phyloP scores from a whole-genome alignment of 2,888 invertebrate species.

The Ennomos fuscantarius region DNA sequence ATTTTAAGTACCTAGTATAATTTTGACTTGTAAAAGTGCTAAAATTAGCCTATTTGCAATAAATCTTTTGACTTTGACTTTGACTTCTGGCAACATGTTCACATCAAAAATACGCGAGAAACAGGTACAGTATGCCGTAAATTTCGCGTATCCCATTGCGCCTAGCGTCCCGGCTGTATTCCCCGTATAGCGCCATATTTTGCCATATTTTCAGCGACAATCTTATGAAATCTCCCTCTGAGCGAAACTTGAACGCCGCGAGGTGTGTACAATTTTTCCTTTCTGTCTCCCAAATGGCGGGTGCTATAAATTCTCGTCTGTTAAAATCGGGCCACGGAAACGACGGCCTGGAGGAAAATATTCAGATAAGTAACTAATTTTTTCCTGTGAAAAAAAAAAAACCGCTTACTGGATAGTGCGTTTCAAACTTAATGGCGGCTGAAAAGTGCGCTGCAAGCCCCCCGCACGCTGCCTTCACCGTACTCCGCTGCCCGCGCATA shows the following conservation, averaged over 20 bases:
- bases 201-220: slow-evolving; percentile 21
- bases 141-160: slow-evolving; percentile 14
- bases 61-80: too few species aligned
- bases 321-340: slow-evolving; percentile 26
- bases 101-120: neutral
- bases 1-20: too few species aligned
- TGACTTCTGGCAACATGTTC: neutral
- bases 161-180: slow-evolving; percentile 1
- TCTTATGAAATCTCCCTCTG: slow-evolving; percentile 26
- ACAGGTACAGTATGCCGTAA: slow-evolving; percentile 12
- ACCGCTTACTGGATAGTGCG: too few species aligned
- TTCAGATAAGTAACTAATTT: too few species aligned
- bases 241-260: slow-evolving; percentile 29
- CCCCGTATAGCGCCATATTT: slow-evolving; percentile 7
- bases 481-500: too few species aligned
- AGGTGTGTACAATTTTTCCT: slow-evolving; percentile 50
- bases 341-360: too few species aligned
- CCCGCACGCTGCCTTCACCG: too few species aligned
- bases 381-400: too few species aligned
- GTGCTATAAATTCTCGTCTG: slow-evolving; percentile 51
- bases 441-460: too few species aligned
- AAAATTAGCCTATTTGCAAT: too few species aligned
- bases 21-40: too few species aligned
- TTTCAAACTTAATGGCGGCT: too few species aligned
- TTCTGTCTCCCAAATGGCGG: slow-evolving; percentile 49